Conservation (phyloP, 2,888 invertebrate genomes). For the Sesia bembeciformis region DNA sequence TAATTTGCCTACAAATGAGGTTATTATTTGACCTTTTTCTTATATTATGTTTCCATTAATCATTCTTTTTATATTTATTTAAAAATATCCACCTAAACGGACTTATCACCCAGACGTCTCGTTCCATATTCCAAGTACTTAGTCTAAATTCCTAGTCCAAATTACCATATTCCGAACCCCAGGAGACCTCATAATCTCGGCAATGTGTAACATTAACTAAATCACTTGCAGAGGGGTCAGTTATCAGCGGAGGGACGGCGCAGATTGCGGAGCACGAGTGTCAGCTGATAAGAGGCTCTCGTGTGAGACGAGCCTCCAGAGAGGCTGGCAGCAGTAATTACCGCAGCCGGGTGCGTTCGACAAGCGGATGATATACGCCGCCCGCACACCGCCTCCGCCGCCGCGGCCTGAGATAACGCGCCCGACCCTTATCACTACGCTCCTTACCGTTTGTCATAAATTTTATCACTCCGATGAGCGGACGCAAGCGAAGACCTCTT, state of each 20-base stretch:
- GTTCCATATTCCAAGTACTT: too few relatives aligned
- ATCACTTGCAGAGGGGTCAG: slow-evolving; percentile 1
- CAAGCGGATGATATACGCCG: slow-evolving; percentile 23
- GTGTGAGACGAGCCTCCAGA: slow-evolving; percentile 14
- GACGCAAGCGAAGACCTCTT: slow-evolving; percentile 49
- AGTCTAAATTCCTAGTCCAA: too few relatives aligned
- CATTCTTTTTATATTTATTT: too few relatives aligned
- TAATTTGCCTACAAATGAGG: too few relatives aligned
- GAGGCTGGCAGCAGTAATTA: slow-evolving; percentile 26
- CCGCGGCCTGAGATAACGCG: slow-evolving; percentile 43
- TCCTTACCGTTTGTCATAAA: slow-evolving; percentile 72
- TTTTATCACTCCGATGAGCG: slow-evolving; percentile 67
- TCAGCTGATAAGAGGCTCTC: slow-evolving; percentile 27
- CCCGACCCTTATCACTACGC: slow-evolving; percentile 61
- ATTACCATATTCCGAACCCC: too few relatives aligned
- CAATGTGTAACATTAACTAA: too few relatives aligned
- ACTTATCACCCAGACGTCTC: too few relatives aligned
- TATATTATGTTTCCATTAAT: too few relatives aligned
- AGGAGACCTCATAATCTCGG: too few relatives aligned
- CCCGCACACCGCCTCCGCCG: slow-evolving; percentile 13
- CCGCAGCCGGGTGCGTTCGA: slow-evolving; percentile 19
- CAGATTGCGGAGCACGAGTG: slow-evolving; percentile 23
- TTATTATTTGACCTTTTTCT: too few relatives aligned
- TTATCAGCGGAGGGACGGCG: slow-evolving; percentile 6
- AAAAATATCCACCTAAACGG: too few relatives aligned